phyloP scores from a whole-genome alignment of 2,797 vertebrate species.

The Neopelma chrysocephalum region DNA sequence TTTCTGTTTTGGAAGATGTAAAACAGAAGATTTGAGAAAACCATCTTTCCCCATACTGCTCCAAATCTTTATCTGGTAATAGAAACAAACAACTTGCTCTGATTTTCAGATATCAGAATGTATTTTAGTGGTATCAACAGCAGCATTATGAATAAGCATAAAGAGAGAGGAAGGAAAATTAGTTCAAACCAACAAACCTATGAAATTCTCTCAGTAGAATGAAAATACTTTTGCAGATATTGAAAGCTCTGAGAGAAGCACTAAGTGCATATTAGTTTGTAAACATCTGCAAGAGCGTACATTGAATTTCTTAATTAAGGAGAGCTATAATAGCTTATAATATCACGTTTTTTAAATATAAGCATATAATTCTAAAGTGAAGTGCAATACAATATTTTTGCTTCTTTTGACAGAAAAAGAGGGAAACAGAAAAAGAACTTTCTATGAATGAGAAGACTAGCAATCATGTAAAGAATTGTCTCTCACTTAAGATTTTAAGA shows the following conservation, averaged over 20 bases:
- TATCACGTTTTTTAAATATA: neutral
- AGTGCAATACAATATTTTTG: neutral
- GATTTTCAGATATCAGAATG: neutral
- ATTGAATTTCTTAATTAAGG: neutral
- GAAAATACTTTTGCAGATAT: neutral
- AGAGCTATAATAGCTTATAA: neutral
- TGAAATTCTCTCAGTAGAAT: neutral
- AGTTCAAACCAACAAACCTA: neutral
- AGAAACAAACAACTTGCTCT: neutral
- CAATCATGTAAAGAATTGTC: neutral
- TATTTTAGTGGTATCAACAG: neutral
- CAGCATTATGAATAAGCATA: neutral
- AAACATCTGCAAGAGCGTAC: neutral
- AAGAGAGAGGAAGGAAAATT: neutral
- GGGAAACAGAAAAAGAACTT: neutral
- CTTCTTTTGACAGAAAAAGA: neutral
- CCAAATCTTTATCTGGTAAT: neutral
- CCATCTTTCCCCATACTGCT: neutral
- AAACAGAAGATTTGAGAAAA: neutral
- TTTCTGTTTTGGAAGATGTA: neutral
- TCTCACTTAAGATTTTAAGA: neutral
- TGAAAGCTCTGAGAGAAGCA: neutral
- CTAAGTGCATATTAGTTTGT: neutral
- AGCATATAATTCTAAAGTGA: neutral
- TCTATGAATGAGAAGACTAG: neutral